These are phyloP conservation scores for Sprattus sprattus DNA, from an alignment of 2,113 vertebrate species.

Conservation along the genomic window DNA sequence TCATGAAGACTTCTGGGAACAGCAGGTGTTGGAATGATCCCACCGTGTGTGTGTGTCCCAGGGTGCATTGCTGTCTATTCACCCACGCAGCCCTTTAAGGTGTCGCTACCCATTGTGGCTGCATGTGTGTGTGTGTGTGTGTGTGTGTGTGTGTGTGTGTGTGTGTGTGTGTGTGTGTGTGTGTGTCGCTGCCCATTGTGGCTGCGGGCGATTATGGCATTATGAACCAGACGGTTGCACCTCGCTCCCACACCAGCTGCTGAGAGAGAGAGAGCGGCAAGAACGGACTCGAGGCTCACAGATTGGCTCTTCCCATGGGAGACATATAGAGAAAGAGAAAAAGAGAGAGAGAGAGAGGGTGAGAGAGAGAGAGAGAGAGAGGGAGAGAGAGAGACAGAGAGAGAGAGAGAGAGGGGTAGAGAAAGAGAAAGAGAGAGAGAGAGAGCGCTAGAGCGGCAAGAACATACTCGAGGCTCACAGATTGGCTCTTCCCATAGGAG, in stretches of 20 bases:
- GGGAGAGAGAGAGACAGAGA: no score
- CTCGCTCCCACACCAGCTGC: conserved; percentile 59
- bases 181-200: no score
- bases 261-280: conserved; percentile 51
- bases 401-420: no score
- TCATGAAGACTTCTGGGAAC: conserved; percentile 52
- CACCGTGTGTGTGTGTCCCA: conserved; percentile 48
- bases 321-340: conserved; percentile 52
- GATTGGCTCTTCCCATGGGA: conserved; percentile 61
- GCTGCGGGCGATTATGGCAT: conserved; percentile 69
- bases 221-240: conserved; percentile 67
- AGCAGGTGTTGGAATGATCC: conserved; percentile 70
- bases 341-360: conserved; percentile 44
- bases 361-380: no score
- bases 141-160: no score
- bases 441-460: no score
- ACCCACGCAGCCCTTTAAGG: not conserved
- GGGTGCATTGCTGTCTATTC: conserved; percentile 48
- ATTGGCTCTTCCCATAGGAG: no score
- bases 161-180: no score
- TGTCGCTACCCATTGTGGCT: conserved; percentile 56
- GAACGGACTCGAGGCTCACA: conserved; percentile 35
- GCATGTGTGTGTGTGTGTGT: no score
- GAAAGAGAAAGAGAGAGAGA: no score
- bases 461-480: no score